Conservation (phyloP, 1,140 invertebrate genomes). For the Subanguina moxae region DNA sequence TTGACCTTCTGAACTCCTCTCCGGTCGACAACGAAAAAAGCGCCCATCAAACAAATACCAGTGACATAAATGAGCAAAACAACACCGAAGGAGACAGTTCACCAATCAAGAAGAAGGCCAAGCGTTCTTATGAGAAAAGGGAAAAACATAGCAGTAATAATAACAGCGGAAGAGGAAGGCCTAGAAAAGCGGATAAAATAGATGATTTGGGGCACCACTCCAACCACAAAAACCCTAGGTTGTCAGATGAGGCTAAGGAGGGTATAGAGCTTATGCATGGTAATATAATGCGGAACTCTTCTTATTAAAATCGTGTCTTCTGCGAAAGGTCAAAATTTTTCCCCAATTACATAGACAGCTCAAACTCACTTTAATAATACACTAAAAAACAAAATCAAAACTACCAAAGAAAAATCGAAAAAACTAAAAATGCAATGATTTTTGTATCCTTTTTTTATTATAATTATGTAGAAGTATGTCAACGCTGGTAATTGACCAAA, state of each 20-base stretch:
- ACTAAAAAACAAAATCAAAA: no score
- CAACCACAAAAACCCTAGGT: constrained; percentile 14
- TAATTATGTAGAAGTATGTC: no score
- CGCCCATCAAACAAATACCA: not conserved
- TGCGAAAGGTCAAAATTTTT: no score
- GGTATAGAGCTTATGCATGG: constrained; percentile 47
- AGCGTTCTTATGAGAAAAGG: constrained; percentile 23
- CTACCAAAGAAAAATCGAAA: no score
- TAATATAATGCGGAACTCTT: not conserved
- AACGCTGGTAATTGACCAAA: no score
- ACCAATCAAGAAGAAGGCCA: constrained; percentile 20
- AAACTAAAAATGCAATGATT: no score
- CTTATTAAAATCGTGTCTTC: not conserved
- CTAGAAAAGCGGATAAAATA: constrained; percentile 16
- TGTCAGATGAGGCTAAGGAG: constrained; percentile 42
- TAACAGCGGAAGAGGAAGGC: constrained; percentile 22
- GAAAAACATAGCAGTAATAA: constrained; percentile 12
- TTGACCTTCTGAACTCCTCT: not conserved
- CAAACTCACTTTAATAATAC: no score
- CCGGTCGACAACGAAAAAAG: not conserved
- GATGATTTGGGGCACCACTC: constrained; percentile 4
- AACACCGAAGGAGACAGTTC: not conserved
- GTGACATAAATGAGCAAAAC: not conserved
- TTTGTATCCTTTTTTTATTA: no score
- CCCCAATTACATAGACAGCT: no score